A percentile compares a stretch with the other conserved stretches of the same genome.
These are phyloP conservation scores for Turdus rufiventris DNA, from an alignment of 2,113 vertebrate genomes.

Conservation along the genomic window DNA sequence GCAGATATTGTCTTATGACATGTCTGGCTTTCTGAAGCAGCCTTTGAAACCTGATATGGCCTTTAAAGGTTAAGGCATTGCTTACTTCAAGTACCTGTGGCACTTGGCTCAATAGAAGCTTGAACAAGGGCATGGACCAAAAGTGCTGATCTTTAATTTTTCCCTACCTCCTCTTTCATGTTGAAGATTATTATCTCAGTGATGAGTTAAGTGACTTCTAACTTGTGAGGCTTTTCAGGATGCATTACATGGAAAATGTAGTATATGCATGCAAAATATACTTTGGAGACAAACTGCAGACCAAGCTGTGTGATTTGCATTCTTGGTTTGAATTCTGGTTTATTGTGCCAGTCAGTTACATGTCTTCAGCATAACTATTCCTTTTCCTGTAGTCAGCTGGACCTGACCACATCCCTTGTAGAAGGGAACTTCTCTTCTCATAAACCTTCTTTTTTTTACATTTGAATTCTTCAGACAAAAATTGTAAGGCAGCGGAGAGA, in stretches of 20 bases:
- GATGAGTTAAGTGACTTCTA: not conserved
- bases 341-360: not conserved
- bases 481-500: rapidly evolving
- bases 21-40: not conserved
- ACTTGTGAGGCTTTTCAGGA: not conserved
- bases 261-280: not conserved
- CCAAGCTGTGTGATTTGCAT: not conserved
- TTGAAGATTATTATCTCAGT: not conserved
- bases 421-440: not conserved
- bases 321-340: not conserved
- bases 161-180: not conserved
- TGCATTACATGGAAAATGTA: not conserved
- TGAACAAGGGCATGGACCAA: not conserved
- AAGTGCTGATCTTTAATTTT: not conserved
- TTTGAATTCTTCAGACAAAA: not conserved
- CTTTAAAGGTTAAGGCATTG: not conserved
- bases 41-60: not conserved
- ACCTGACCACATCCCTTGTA: not conserved
- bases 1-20: not conserved
- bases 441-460: not conserved
- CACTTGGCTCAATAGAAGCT: not conserved
- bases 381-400: not conserved
- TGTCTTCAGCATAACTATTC: not conserved
- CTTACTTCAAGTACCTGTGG: not conserved
- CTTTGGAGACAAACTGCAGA: not conserved